Conservation (phyloP, 2,888 invertebrate genomes). For the Barypeithes pellucidus region DNA sequence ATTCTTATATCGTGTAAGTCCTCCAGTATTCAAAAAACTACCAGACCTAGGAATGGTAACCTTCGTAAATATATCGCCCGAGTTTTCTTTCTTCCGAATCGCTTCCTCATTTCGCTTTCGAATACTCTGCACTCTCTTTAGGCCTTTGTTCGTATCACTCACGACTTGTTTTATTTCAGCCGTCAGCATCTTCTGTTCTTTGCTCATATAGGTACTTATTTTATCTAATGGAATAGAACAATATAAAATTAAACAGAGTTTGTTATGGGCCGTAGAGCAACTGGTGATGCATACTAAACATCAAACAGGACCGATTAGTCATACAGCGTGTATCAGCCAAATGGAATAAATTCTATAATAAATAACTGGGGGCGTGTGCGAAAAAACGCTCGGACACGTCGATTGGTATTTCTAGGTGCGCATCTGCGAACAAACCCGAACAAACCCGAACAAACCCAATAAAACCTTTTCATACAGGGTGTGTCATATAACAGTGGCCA, state of each 20-base stretch:
- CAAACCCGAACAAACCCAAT: too few relatives aligned
- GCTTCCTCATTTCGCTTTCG: conserved; percentile 64
- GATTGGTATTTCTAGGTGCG: too few relatives aligned
- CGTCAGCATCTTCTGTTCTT: conserved; percentile 71
- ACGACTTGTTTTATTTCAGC: conserved; percentile 70
- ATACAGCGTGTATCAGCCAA: too few relatives aligned
- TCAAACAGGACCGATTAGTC: too few relatives aligned
- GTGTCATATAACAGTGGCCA: too few relatives aligned
- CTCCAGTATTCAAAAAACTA: conserved; percentile 88
- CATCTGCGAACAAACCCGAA: too few relatives aligned
- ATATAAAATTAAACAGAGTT: background rate
- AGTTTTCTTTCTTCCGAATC: conserved; percentile 72
- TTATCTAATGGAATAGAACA: conserved; percentile 67
- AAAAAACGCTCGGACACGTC: too few relatives aligned
- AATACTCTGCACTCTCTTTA: conserved; percentile 71
- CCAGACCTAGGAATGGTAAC: conserved; percentile 90
- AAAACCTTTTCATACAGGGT: too few relatives aligned
- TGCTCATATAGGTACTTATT: conserved; percentile 71
- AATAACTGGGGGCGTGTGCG: too few relatives aligned
- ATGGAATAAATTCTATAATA: too few relatives aligned
- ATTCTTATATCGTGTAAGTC: conserved; percentile 83
- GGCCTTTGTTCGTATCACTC: conserved; percentile 65
- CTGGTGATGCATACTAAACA: too few relatives aligned
- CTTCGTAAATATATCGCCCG: conserved; percentile 88
- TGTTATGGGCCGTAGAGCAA: too few relatives aligned